These are phyloP conservation scores for Petrolisthes manimaculis DNA, from an alignment of 2,888 invertebrate genomes.

Conservation along the genomic window DNA sequence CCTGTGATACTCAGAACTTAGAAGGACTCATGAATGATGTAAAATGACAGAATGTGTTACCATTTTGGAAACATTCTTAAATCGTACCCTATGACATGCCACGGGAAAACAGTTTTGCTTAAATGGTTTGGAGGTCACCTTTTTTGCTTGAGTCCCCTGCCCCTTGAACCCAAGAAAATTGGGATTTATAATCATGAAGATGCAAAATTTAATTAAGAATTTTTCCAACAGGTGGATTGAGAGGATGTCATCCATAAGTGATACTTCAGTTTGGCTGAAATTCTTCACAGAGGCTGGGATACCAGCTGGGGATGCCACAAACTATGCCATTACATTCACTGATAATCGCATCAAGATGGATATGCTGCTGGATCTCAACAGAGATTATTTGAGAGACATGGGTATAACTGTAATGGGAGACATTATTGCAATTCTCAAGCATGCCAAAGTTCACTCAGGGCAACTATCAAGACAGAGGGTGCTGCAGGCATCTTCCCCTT, in stretches of 20 bases:
- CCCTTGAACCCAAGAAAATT: neutral
- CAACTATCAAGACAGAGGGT: slow-evolving; percentile 57
- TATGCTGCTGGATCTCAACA: slow-evolving; percentile 88
- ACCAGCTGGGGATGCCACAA: slow-evolving; percentile 82
- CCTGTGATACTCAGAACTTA: too few relatives aligned
- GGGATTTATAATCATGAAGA: too few relatives aligned
- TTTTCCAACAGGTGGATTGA: too few relatives aligned
- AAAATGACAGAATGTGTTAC: too few relatives aligned
- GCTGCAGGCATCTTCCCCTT: slow-evolving; percentile 30
- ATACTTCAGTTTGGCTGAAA: slow-evolving; percentile 78
- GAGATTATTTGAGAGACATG: slow-evolving; percentile 89
- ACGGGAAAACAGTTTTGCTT: too few relatives aligned
- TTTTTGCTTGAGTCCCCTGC: neutral
- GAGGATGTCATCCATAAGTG: slow-evolving; percentile 64
- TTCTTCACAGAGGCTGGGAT: slow-evolving; percentile 90
- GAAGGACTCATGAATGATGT: too few relatives aligned
- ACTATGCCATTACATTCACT: slow-evolving; percentile 87
- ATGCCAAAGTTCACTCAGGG: slow-evolving; percentile 72
- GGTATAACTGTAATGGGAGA: slow-evolving; percentile 81
- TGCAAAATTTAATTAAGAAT: too few relatives aligned
- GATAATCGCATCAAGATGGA: slow-evolving; percentile 88
- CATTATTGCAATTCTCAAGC: slow-evolving; percentile 77
- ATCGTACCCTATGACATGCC: too few relatives aligned
- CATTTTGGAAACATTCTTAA: too few relatives aligned
- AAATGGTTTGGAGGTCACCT: neutral